phyloP scores from a whole-genome alignment of 2,113 vertebrate genomes.

The Emydura subglobosa region DNA sequence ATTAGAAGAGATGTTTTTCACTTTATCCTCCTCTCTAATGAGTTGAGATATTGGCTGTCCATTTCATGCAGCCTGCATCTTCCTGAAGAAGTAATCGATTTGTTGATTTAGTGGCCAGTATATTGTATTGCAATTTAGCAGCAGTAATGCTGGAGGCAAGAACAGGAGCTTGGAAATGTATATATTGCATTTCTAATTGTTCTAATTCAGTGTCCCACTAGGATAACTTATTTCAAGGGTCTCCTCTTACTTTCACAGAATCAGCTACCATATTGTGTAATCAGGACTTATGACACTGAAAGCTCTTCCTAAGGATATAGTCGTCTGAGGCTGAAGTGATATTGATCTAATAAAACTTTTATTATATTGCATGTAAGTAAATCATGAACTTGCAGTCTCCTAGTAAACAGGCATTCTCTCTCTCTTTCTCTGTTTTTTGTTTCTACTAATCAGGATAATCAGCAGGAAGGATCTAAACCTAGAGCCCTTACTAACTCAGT shows the following conservation, averaged over 20 bases:
- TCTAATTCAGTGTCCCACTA: slow-evolving; percentile 10
- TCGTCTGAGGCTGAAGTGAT: background rate
- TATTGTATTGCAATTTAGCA: background rate
- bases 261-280: background rate
- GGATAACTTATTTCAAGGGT: background rate
- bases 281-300: background rate
- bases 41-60: background rate
- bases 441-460: background rate
- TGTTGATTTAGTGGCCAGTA: background rate
- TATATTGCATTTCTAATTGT: background rate
- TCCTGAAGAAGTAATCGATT: background rate
- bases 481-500: too few species aligned
- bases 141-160: background rate
- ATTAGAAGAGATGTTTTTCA: background rate
- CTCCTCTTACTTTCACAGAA: background rate
- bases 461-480: too few species aligned
- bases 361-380: slow-evolving; percentile 19
- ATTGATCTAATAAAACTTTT: slow-evolving; percentile 33
- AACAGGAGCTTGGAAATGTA: background rate
- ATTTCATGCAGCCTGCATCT: background rate
- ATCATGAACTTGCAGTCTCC: background rate
- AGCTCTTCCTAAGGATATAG: background rate
- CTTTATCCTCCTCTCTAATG: background rate
- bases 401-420: background rate
- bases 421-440: background rate